phyloP scores from a whole-genome alignment of 1,140 invertebrate genomes.

The Saccostrea cuccullata region DNA sequence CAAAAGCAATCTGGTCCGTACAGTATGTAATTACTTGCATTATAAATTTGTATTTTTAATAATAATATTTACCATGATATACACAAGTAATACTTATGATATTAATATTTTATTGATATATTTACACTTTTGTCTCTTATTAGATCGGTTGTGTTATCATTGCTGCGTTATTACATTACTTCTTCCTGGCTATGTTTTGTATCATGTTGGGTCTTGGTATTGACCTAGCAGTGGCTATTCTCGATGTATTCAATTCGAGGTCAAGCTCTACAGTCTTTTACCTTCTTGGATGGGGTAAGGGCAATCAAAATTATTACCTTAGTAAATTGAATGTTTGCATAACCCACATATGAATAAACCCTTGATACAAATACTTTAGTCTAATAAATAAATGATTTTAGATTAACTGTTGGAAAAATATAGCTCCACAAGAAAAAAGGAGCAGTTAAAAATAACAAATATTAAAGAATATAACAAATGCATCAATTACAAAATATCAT shows the following conservation, averaged over 20 bases:
- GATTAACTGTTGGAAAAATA: too few species aligned
- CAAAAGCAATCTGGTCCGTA: neutral
- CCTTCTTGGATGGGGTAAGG: neutral
- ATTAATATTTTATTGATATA: too few species aligned
- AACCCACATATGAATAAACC: too few species aligned
- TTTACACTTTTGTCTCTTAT: neutral
- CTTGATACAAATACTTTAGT: too few species aligned
- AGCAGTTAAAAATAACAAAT: too few species aligned
- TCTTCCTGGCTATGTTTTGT: conserved; percentile 44
- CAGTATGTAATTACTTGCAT: neutral
- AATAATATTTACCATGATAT: too few species aligned
- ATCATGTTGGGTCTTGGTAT: conserved; percentile 18
- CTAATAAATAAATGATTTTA: too few species aligned
- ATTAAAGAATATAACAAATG: too few species aligned
- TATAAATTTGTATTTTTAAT: neutral
- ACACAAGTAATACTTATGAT: too few species aligned
- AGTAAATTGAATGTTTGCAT: too few species aligned
- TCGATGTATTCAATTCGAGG: conserved; percentile 21
- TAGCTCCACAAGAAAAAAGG: too few species aligned
- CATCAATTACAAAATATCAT: too few species aligned
- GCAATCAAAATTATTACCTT: neutral
- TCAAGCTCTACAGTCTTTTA: neutral
- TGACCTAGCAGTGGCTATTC: conserved; percentile 15
- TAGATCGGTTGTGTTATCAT: conserved; percentile 1
- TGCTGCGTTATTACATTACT: conserved; percentile 37